Evolutionary conservation across 2,888 invertebrate genomes (phyloP).

Genomic region (Geotrupes spiniger): DNA sequence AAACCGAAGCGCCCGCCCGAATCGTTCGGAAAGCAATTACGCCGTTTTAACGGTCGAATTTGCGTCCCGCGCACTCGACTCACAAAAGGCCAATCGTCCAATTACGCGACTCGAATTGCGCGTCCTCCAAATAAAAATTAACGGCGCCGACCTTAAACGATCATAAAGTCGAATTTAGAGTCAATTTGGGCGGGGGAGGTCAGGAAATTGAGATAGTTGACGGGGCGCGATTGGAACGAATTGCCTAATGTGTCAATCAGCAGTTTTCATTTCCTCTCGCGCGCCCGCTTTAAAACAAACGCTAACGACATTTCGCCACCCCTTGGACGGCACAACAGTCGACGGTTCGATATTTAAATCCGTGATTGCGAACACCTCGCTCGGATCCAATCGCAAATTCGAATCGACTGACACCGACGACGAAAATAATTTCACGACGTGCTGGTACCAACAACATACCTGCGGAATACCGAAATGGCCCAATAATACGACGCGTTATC

Average conservation of each 20-base stretch:
- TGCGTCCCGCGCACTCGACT: slow-evolving; percentile 15
- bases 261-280: slow-evolving; percentile 31
- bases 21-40: slow-evolving; percentile 3
- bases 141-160: slow-evolving; percentile 25
- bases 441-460: too few species aligned
- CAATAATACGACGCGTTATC: too few species aligned
- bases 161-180: slow-evolving; percentile 35
- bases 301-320: too few species aligned
- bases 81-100: slow-evolving; percentile 7
- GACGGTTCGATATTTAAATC: too few species aligned
- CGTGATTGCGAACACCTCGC: too few species aligned
- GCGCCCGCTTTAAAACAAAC: too few species aligned
- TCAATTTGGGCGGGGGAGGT: slow-evolving; percentile 27
- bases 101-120: slow-evolving; percentile 26
- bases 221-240: slow-evolving; percentile 30
- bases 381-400: too few species aligned
- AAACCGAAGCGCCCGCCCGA: too few species aligned
- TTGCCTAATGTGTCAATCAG: slow-evolving; percentile 34
- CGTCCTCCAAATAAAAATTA: slow-evolving; percentile 31
- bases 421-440: too few species aligned
- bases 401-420: too few species aligned
- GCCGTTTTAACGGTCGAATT: slow-evolving; percentile 21
- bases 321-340: too few species aligned
- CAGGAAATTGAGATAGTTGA: slow-evolving; percentile 32
- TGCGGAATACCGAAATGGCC: too few species aligned